These are phyloP conservation scores for Meloe dianella DNA, from an alignment of 2,888 invertebrate species.

Conservation along the genomic window DNA sequence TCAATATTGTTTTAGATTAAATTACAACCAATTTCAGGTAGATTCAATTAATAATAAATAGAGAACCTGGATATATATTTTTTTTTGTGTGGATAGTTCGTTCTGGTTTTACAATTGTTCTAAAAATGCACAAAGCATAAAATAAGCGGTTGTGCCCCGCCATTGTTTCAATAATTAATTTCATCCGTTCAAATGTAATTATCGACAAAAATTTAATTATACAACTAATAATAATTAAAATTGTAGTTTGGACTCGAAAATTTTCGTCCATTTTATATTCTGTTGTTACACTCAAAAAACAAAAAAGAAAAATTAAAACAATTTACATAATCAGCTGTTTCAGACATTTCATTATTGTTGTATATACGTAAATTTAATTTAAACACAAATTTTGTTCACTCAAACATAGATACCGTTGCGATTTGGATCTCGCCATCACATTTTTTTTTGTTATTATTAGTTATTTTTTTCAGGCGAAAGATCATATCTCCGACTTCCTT, in stretches of 20 bases:
- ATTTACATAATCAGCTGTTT: conserved; percentile 28
- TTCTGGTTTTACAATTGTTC: conserved; percentile 8
- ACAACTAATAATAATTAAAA: conserved; percentile 15
- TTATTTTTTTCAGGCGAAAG: conserved; percentile 50
- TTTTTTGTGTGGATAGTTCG: not conserved
- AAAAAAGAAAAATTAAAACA: conserved; percentile 11
- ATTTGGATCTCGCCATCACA: conserved; percentile 7
- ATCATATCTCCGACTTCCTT: conserved; percentile 53
- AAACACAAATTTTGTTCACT: conserved; percentile 3
- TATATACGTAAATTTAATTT: not conserved
- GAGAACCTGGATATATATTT: too few relatives aligned
- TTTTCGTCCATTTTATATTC: conserved; percentile 20
- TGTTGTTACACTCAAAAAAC: too few relatives aligned
- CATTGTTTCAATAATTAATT: conserved; percentile 17
- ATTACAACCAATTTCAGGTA: not conserved
- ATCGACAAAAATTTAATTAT: conserved; percentile 17
- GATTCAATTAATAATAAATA: not conserved
- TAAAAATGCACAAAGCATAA: conserved; percentile 7
- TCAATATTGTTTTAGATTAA: not conserved
- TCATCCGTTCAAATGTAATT: conserved; percentile 11
- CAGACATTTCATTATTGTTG: conserved; percentile 1
- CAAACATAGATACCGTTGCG: conserved; percentile 10
- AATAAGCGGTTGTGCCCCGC: conserved; percentile 8
- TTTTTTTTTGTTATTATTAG: conserved; percentile 39
- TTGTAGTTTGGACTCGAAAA: conserved; percentile 15